Evolutionary conservation across 37 sponge, comb jelly and placozoan genomes (phyloP), one percentile per base, ranked within the genome.

Genomic region (Spongilla lacustris): DNA sequence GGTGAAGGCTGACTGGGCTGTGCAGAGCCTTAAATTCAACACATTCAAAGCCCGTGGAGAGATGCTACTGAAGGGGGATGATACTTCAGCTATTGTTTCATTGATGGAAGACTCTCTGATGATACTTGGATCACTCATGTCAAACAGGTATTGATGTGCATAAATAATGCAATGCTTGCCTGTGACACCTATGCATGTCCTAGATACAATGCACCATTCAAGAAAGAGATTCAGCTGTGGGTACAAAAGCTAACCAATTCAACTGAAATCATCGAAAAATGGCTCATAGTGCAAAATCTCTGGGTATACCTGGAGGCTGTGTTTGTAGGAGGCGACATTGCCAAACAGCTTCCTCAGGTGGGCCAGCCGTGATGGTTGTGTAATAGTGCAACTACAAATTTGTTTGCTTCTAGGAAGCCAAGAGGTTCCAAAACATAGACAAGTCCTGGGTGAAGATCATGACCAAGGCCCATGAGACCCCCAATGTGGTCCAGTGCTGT

Each of bases 281-380:
- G 99, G 99, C 77, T 99, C 90, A 73, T 93, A 0, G 99, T 99
- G 26, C 99, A 99, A 80, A 99, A 99, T 85, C 89, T 99, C 32
- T 99, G 99, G 99, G 93, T 99, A 21, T 99, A 99, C 95, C 87
- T 99, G 80, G 99, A 99, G 75, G 99, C 99, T 50, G 99, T 99
- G 72, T 99, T 99, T 87, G 99, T 99, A n/a, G 99, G 98, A 22
- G 99, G 99, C 67, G 99, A 99, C 96, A 99, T 99, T 78, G 99
- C 99, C 75, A 99, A 97, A 85, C 99, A 99, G 77, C 92, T 99
- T 79, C 99, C 99, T 11, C 97, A 92, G 82, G 95, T 95, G 35
- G 22, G 69, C 33, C 36, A 23, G 69, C 33, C 28, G 2, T 58
- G 58, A 58, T 17, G 11, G 58, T 41, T 58, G 58, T 14, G 58